Evolutionary conservation across 2,888 invertebrate genomes (phyloP), one percentile per base, ranked within the genome.

Genomic region (Pandemis corylana): DNA sequence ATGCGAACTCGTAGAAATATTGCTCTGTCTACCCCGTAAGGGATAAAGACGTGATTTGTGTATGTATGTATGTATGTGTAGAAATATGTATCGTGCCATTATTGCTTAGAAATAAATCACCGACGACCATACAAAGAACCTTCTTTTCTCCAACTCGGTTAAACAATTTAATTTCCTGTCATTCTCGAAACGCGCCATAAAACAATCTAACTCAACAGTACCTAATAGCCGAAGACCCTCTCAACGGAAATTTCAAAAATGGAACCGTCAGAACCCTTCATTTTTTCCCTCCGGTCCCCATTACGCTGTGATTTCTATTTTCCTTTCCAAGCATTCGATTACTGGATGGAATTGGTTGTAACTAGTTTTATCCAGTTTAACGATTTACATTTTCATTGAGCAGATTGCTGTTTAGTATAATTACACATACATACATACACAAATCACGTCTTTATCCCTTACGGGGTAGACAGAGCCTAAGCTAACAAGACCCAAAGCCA

Each of bases 241-340:
- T 53, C 28, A 56, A 65, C 46, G 68, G 56, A 68, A 72, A 72
- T 68, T 73, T 49, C 46, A 7, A 59, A 69, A 73, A 73, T 73
- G 68, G 41, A 73, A 73, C 68, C 59, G 67, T 51, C 15, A 10
- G 13, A 7, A 20, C 44, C 56, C 68, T 20, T 53, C n/a, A 12
- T 49, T 62, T 51, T 68, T 63, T 56, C 41, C 49, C 20, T 10
- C 41, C 46, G 13, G 9, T 5, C 13, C 44, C 67, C n/a, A 67
- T 72, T 66, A 67, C 72, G 51, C 62, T 20, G 64, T 73, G 46
- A 69, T 65, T 64, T 61, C 68, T 69, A 59, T 59, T 64, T 56
- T 68, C 28, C 28, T 49, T 28, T n/a, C 20, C 12, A 42, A 13
- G 51, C 68, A 65, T 65, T 64, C 68, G 65, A 69, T 69, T 51